These are phyloP conservation scores for Amphiprion clarkii DNA, from an alignment of 2,797 vertebrate species.

Conservation along the genomic window DNA sequence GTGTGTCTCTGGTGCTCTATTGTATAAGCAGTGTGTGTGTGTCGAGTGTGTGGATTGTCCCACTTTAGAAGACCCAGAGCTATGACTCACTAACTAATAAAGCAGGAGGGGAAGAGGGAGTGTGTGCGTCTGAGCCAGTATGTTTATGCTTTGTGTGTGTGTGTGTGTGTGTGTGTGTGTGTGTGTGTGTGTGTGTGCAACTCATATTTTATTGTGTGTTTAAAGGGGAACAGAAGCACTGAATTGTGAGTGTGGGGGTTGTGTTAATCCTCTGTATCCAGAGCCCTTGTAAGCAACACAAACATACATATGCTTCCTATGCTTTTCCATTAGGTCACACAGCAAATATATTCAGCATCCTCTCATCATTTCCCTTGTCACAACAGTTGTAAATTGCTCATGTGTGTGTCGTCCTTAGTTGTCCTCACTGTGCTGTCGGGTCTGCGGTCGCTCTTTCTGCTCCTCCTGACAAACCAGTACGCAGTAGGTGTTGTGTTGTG, in stretches of 20 bases:
- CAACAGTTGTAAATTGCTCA: constrained; percentile 14
- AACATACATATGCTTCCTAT: neutral
- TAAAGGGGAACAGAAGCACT: constrained; percentile 3
- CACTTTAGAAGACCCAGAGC: constrained; percentile 63
- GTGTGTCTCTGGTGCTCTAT: constrained; percentile 22
- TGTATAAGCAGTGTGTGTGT: constrained; percentile 24
- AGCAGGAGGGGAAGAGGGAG: constrained; percentile 21
- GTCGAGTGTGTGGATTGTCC: constrained; percentile 56
- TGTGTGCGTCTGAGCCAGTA: neutral
- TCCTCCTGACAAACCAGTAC: neutral
- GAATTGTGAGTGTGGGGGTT: constrained; percentile 9
- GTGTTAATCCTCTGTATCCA: constrained; percentile 21
- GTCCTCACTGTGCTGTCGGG: constrained; percentile 19
- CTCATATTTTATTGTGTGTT: neutral
- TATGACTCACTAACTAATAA: constrained; percentile 73
- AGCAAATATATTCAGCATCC: constrained; percentile 22
- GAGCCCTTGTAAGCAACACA: constrained; percentile 8
- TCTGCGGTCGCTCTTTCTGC: neutral
- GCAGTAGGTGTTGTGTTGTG: neutral
- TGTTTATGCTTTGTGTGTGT: neutral
- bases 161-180: neutral
- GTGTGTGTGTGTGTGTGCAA: neutral
- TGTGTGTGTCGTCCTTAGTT: constrained; percentile 5
- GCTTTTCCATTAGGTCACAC: constrained; percentile 23
- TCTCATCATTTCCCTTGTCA: constrained; percentile 18